Base-by-base conservation (phyloP, 1,140 invertebrate genomes). In the Drosophila carrolli region DNA sequence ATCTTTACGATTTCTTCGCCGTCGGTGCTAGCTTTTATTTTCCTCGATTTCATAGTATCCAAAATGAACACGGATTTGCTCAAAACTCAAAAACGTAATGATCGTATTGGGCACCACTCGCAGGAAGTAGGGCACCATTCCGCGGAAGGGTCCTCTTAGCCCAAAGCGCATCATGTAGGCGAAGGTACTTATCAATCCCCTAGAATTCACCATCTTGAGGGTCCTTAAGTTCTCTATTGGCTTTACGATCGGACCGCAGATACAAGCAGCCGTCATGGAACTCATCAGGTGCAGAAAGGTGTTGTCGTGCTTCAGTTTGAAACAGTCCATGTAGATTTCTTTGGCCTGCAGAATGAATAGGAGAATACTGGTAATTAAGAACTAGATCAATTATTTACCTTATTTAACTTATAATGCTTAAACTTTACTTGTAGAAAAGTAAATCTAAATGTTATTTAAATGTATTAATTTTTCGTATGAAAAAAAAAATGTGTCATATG, bases 181-280 rank as follows among this genome's bases (percentile, higher is more conserved):
- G 0, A 68, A 13, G 11, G 61, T 44, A 0, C 70, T n/a, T 1
- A 10, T 0, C 2, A 43, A 0, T 3, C 16, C 16, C 0, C 19
- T 9, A 0, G 58, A 46, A 2, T 55, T 1, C 4, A 46, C 54
- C 82, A 86, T 86, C 23, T 50, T 38, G 19, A 86, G 40, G 0
- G 78, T 81, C 32, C 80, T 68, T 3, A 85, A 9, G 23, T 86
- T 63, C 38, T 86, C 83, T 2, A 86, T 11, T 10, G 83, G 83
- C 35, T 86, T 83, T 2, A 73, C 43, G 2, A 86, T 29, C 0
- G 83, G 83, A 0, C 23, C 75, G 11, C 59, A 81, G n/a, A 72
- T 1, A 10, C 67, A 27, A 0, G 66, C 78, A 4, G 83, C 71
- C 3, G 78, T 63, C 4, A 63, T 14, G 0, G 83, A 81, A n/a